Evolutionary conservation across 2,797 vertebrate species (phyloP).

Genomic region (Prionace glauca): DNA sequence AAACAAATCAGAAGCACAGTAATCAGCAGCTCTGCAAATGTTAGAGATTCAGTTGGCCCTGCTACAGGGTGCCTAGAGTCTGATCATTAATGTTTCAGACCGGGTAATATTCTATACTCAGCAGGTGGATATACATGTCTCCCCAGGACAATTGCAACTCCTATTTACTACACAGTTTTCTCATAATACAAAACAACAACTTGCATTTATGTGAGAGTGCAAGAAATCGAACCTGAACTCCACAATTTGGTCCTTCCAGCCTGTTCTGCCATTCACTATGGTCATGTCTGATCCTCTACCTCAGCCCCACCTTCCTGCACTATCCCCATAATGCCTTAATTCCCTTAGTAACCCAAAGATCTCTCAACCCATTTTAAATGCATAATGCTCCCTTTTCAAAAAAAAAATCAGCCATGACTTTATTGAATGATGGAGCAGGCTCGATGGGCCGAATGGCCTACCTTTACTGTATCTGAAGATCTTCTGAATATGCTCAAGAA

Average conservation of each 20-base stretch:
- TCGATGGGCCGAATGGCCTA: neutral
- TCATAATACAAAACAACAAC: neutral
- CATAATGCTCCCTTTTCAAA: neutral
- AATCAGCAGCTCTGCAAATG: neutral
- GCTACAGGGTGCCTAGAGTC: neutral
- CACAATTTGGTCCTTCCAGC: neutral
- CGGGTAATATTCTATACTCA: too few species aligned
- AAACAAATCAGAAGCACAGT: neutral
- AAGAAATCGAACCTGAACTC: neutral
- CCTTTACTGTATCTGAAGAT: neutral
- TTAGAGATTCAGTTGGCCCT: neutral
- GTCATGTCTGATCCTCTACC: neutral
- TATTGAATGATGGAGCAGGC: neutral
- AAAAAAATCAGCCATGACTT: neutral
- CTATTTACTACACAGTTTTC: neutral
- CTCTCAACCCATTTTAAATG: neutral
- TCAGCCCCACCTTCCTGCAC: neutral
- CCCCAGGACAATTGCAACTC: neutral
- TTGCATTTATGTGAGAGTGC: neutral
- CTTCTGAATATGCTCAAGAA: neutral
- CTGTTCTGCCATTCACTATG: neutral
- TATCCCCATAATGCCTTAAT: neutral
- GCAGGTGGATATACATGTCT: neutral
- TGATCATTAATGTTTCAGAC: neutral
- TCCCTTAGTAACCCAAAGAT: neutral